These are phyloP conservation scores for Goniozus legneri DNA, from an alignment of 1,140 invertebrate species.

Conservation along the genomic window DNA sequence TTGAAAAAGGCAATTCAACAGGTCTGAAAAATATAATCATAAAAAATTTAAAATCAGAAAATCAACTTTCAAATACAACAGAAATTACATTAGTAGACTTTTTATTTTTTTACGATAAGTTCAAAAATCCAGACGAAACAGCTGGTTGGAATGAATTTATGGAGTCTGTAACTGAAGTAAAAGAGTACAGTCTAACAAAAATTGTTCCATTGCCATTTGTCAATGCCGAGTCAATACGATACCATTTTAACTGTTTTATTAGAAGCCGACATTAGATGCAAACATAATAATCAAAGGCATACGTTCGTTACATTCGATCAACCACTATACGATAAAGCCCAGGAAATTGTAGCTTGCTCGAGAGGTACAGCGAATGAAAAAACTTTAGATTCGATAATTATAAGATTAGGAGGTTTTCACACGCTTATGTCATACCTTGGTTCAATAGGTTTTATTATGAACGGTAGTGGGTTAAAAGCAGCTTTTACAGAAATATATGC, in stretches of 20 bases:
- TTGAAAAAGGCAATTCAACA: neutral
- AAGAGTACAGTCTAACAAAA: neutral
- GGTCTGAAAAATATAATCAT: neutral
- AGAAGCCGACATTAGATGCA: neutral
- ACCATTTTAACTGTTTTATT: slow-evolving; percentile 3
- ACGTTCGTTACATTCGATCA: neutral
- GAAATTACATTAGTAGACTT: neutral
- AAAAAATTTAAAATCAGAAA: neutral
- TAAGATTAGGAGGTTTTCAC: slow-evolving; percentile 4
- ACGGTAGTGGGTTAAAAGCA: slow-evolving; percentile 42
- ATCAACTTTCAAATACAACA: neutral
- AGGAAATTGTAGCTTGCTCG: neutral
- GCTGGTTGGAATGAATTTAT: slow-evolving; percentile 6
- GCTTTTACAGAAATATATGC: slow-evolving; percentile 38
- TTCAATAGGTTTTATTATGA: slow-evolving; percentile 42
- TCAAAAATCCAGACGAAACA: neutral
- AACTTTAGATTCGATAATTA: neutral
- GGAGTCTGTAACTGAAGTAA: neutral
- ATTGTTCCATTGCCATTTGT: slow-evolving; percentile 1
- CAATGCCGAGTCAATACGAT: slow-evolving; percentile 3
- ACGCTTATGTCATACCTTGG: neutral
- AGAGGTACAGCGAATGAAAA: neutral
- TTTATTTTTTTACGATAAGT: neutral
- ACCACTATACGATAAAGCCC: slow-evolving; percentile 2
- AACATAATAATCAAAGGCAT: neutral